These are phyloP conservation scores for Cecidostiba fungosa DNA, from an alignment of 2,888 invertebrate genomes.

Conservation along the genomic window DNA sequence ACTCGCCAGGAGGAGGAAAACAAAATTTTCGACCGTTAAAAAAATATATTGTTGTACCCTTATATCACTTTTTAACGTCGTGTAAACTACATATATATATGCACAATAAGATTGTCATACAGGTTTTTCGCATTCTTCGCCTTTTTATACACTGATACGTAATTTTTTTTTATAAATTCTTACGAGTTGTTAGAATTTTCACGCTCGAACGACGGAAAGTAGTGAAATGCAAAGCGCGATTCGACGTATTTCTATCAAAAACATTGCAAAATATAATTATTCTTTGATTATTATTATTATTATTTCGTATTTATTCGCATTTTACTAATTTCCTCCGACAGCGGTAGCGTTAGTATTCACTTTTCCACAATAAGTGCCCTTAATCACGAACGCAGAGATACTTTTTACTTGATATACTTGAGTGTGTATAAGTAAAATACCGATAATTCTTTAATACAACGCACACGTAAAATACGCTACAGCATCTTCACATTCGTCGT, in stretches of 20 bases:
- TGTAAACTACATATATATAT: not conserved
- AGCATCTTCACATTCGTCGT: not conserved
- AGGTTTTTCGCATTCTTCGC: conserved; percentile 32
- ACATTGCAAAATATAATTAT: not conserved
- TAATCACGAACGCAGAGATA: conserved; percentile 21
- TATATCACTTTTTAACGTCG: conserved; percentile 63
- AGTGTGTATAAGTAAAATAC: not conserved
- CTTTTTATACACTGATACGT: conserved; percentile 33
- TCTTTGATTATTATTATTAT: not conserved
- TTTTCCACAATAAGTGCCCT: conserved; percentile 54
- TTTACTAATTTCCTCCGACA: conserved; percentile 5
- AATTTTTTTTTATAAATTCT: conserved; percentile 38
- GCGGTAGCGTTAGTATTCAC: conserved; percentile 7
- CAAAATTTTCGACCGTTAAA: conserved; percentile 63
- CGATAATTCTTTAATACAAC: not conserved
- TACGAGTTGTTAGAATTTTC: conserved; percentile 54
- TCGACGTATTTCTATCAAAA: not conserved
- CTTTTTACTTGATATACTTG: conserved; percentile 15
- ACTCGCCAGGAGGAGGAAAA: conserved; percentile 55
- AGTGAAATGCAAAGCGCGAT: not conserved
- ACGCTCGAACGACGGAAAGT: not conserved
- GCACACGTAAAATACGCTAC: not conserved
- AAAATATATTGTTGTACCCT: conserved; percentile 58
- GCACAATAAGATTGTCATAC: conserved; percentile 59
- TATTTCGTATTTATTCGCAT: not conserved